These are phyloP conservation scores for Zosterops pallidus DNA, from an alignment of 2,113 vertebrate species.

Conservation along the genomic window DNA sequence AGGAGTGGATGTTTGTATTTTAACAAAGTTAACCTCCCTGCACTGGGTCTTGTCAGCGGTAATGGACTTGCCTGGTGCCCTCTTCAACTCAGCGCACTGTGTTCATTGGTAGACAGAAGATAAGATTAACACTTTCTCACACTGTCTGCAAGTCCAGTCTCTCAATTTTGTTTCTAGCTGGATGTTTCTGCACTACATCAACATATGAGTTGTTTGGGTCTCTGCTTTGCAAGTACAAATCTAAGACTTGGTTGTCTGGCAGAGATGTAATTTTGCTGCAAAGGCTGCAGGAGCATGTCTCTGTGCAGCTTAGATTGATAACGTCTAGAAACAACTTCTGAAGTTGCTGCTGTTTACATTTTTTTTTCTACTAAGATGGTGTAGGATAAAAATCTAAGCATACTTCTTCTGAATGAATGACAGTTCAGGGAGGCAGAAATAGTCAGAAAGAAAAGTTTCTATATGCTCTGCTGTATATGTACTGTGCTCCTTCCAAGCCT, in stretches of 20 bases:
- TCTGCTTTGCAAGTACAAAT: conserved; percentile 30
- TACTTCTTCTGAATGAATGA: conserved; percentile 20
- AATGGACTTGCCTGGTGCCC: conserved; percentile 33
- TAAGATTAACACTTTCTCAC: conserved; percentile 32
- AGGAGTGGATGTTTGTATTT: neutral
- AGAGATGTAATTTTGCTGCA: conserved; percentile 36
- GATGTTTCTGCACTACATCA: conserved; percentile 25
- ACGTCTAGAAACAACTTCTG: conserved; percentile 1
- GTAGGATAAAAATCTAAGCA: conserved; percentile 6
- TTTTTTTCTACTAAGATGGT: conserved; percentile 36
- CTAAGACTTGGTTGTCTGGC: conserved; percentile 20
- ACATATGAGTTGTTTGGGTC: neutral
- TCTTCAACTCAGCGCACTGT: conserved; percentile 23
- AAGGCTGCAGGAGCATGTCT: conserved; percentile 27
- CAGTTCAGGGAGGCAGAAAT: neutral
- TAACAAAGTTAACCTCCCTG: conserved; percentile 35
- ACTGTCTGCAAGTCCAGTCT: neutral
- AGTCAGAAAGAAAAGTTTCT: neutral
- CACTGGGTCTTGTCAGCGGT: neutral
- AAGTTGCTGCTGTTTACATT: conserved; percentile 45
- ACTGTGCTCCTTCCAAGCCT: neutral
- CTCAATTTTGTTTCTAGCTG: neutral
- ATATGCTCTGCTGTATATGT: neutral
- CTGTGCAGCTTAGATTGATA: conserved; percentile 21
- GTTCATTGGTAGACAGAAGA: conserved; percentile 4